Conservation (phyloP, 2,797 vertebrate genomes). For the Spinus pinus region DNA sequence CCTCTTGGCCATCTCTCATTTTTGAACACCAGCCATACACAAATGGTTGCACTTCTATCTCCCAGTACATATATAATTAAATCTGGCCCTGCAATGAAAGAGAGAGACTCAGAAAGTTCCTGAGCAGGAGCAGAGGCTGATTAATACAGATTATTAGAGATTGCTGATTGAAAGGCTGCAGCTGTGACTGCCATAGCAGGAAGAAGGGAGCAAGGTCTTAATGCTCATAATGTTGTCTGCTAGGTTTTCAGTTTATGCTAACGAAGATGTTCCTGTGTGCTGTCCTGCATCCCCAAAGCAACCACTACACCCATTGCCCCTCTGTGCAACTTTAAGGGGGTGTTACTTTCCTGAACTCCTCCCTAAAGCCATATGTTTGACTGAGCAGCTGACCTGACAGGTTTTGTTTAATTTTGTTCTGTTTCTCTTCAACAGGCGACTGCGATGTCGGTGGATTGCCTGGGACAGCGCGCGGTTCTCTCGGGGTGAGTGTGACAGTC, state of each 20-base stretch:
- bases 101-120: not conserved
- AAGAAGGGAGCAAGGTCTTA: not conserved
- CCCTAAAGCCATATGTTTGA: not conserved
- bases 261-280: not conserved
- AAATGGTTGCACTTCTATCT: not conserved
- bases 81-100: not conserved
- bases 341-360: not conserved
- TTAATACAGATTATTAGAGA: slow-evolving; percentile 29
- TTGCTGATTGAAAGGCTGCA: slow-evolving; percentile 20
- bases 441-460: slow-evolving; percentile 97
- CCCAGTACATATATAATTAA: not conserved
- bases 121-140: slow-evolving; percentile 11
- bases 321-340: not conserved
- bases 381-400: not conserved
- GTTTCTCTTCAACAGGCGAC: slow-evolving; percentile 83
- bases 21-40: not conserved
- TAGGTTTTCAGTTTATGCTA: not conserved
- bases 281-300: not conserved
- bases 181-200: not conserved
- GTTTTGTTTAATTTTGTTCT: not conserved
- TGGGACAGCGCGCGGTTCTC: slow-evolving; percentile 90
- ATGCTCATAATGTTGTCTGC: not conserved
- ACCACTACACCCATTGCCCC: fast-evolving
- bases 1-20: not conserved
- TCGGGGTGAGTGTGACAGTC: slow-evolving; percentile 83